Evolutionary conservation across 2,113 vertebrate genomes (phyloP), one percentile per base, ranked within the genome.

Genomic region (Campylomormyrus numenius): DNA sequence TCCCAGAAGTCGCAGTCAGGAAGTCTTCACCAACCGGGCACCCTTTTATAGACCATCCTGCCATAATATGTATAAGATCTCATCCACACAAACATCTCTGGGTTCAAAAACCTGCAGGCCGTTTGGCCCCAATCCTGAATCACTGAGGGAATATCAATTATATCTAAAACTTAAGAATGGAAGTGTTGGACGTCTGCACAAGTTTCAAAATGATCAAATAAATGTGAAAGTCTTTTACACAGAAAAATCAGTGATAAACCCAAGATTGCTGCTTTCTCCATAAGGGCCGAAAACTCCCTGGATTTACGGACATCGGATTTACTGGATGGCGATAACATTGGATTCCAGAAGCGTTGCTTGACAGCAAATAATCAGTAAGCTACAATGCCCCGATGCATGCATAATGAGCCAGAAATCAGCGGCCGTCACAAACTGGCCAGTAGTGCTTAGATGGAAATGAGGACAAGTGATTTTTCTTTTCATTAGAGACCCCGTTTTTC

Each of bases 1-100:
- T 91, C 88, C 87, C 80, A 88, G 77, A 80, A 52, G 52, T 56
- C 56, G 58, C 46, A 85, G 77, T 46, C 48, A 66, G 46, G 48
- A 50, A 27, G 21, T 31, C n/a, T 31, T 39, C 85, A 52, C 83
- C 74, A 35, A 19, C 35, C 74, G n/a, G 35, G 35, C 83, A 85
- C 9, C 83, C 39, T 85, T 85, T 85, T 48, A 85, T 48, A 24
- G 24, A 45, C 83, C 15, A 7, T 48, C 80, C 80, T 46, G 45
- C 83, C 35, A 42, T 80, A 19, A 39, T 39, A 42, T 80, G 74
- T 80, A 42, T 42, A 42, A 6, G 74, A 39, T 80, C 74, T 80
- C 17, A 42, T 39, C 74, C 74, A 80, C 31, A 42, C 35, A 80
- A 80, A 10, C 74, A 8, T 42, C 13, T 42, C 74, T 6, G 11